Evolutionary conservation across 2,113 vertebrate species (phyloP).

Genomic region (Galemys pyrenaicus): DNA sequence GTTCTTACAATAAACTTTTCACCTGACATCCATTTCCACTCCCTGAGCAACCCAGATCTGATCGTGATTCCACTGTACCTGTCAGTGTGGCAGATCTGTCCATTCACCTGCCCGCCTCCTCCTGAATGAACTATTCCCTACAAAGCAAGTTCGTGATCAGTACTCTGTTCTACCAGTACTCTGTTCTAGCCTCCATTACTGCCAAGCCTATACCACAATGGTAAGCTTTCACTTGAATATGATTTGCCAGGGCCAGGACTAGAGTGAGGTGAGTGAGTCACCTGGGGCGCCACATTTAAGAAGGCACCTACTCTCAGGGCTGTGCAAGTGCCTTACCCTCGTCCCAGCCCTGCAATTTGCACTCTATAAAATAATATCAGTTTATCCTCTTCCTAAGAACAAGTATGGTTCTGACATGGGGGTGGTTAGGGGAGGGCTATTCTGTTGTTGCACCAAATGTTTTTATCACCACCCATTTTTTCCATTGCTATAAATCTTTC

Average conservation of each 20-base stretch:
- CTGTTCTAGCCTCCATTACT: slow-evolving; percentile 34
- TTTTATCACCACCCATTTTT: slow-evolving; percentile 55
- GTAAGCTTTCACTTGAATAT: slow-evolving; percentile 55
- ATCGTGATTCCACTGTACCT: background rate
- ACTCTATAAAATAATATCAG: slow-evolving; percentile 24
- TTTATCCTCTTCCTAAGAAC: slow-evolving; percentile 28
- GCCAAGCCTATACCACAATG: slow-evolving; percentile 12
- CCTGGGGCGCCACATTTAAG: background rate
- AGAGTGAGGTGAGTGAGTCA: slow-evolving; percentile 43
- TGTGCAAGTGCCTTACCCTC: slow-evolving; percentile 52
- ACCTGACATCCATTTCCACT: background rate
- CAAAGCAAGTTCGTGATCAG: background rate
- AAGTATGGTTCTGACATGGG: background rate
- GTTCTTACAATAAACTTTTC: slow-evolving; percentile 3
- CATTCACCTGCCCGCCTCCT: background rate
- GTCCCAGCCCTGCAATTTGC: slow-evolving; percentile 43
- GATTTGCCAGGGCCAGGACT: slow-evolving; percentile 67
- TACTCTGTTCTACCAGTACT: background rate
- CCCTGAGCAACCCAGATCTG: background rate
- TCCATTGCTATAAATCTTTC: slow-evolving; percentile 44
- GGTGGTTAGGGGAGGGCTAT: background rate
- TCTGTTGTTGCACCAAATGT: slow-evolving; percentile 43
- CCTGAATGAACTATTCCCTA: background rate
- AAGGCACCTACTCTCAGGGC: slow-evolving; percentile 52
- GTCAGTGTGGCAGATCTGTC: slow-evolving; percentile 10